Evolutionary conservation across 2,888 invertebrate species (phyloP), one percentile per base, ranked within the genome.

Genomic region (Parapristionchus giblindavisi): DNA sequence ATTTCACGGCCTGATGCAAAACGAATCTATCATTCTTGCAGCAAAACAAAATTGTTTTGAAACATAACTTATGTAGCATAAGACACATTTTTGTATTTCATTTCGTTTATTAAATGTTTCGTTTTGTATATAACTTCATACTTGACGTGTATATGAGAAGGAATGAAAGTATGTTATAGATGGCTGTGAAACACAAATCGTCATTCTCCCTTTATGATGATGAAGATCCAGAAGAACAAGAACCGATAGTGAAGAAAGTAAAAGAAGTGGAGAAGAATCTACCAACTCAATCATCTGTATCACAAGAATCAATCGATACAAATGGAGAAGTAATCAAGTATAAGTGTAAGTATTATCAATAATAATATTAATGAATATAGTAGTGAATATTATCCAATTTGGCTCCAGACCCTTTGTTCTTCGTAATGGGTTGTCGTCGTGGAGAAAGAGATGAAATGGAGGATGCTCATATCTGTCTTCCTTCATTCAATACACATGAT

Each of bases 391-490:
- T n/a, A n/a, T n/a, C n/a, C n/a, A n/a, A n/a, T 63, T 24, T 43
- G 11, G 43, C 21, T 40, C 8, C 27, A 70, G 63, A 58, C 38
- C 27, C 32, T 21, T 32, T 72, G 40, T 60, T 61, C 38, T 61
- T 40, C 27, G 78, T 76, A 2, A 70, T 75, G 52, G 78, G 76
- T 34, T 76, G 78, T 63, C 77, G 81, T 61, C 88, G 89, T 83
- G 91, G 91, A 21, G 90, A 90, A 81, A 85, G 91, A 70, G 90
- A 89, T 40, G 90, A 90, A 52, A 91, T 91, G 90, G 90, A 91
- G 79, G 90, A 91, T 84, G 88, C 88, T 6, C 89, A 90, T 83
- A 78, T 89, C 17, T 60, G 34, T 8, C 17, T 58, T 21, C 36
- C 58, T 27, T 43, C 29, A 40, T 60, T 72, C 32, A 34, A 43